Percentiles rank a stretch among this genome's conserved stretches.
These are phyloP conservation scores for Sinocyclocheilus anshuiensis DNA, from an alignment of 2,113 vertebrate genomes.

Conservation along the genomic window DNA sequence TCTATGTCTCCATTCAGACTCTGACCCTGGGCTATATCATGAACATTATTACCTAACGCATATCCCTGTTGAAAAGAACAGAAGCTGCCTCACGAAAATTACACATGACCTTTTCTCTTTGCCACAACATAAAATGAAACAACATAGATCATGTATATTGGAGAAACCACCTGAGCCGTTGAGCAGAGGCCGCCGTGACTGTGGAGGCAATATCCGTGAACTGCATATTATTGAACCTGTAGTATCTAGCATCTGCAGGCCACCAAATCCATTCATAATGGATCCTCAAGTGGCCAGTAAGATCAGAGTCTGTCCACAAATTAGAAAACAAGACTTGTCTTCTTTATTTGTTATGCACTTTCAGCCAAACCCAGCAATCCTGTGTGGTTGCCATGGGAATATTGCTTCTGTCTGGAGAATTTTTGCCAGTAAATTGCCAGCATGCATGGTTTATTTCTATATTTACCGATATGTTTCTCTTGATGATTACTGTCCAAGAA, in stretches of 20 bases:
- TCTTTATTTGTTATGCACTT: slow-evolving; percentile 24
- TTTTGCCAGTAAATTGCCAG: slow-evolving; percentile 9
- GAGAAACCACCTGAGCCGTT: slow-evolving; percentile 43
- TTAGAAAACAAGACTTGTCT: slow-evolving; percentile 49
- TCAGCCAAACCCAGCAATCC: neutral
- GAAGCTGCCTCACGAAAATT: slow-evolving; percentile 8
- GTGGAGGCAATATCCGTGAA: slow-evolving; percentile 62
- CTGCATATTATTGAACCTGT: slow-evolving; percentile 59
- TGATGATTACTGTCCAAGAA: slow-evolving; percentile 14
- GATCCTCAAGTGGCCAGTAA: slow-evolving; percentile 55
- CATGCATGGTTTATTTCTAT: slow-evolving; percentile 32
- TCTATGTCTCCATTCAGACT: slow-evolving; percentile 40
- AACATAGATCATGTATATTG: slow-evolving; percentile 38
- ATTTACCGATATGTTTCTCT: slow-evolving; percentile 19
- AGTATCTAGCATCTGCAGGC: slow-evolving; percentile 49
- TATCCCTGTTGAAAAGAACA: slow-evolving; percentile 28
- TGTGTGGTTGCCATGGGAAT: neutral
- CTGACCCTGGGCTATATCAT: slow-evolving; percentile 42
- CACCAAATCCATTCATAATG: slow-evolving; percentile 63
- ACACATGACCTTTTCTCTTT: slow-evolving; percentile 40
- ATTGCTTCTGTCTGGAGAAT: slow-evolving; percentile 21
- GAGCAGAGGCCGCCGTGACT: slow-evolving; percentile 53
- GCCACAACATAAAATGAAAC: slow-evolving; percentile 53
- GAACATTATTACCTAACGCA: slow-evolving; percentile 35
- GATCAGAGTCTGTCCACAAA: slow-evolving; percentile 39